Percentiles rank a stretch among this genome's conserved stretches.
Conservation (phyloP, 2,797 vertebrate species). For the Urocyon cinereoargenteus region DNA sequence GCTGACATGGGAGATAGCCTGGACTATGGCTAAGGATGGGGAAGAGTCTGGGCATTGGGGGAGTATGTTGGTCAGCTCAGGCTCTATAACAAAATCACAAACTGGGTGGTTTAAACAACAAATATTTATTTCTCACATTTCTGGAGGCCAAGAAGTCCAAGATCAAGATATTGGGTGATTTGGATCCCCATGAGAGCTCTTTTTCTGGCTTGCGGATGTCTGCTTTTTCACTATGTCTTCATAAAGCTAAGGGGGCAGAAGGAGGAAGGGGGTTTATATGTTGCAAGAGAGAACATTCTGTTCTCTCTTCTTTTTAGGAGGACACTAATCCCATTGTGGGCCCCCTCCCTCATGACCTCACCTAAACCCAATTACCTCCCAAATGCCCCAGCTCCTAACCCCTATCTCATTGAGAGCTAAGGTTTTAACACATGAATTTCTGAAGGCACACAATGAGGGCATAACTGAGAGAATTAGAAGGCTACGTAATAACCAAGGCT, state of each 20-base stretch:
- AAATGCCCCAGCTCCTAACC: neutral
- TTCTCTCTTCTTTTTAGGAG: neutral
- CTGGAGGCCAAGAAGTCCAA: neutral
- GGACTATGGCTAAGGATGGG: neutral
- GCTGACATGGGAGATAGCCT: neutral
- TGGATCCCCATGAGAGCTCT: neutral
- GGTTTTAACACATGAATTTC: neutral
- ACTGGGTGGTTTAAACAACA: neutral
- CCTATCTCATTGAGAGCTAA: neutral
- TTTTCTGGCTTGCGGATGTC: neutral
- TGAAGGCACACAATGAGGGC: neutral
- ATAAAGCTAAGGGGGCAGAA: neutral
- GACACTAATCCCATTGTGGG: neutral
- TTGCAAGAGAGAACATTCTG: neutral
- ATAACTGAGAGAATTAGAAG: neutral
- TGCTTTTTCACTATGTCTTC: neutral
- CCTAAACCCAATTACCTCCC: neutral
- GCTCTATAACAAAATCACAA: neutral
- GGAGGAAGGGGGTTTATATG: neutral
- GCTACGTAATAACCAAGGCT: neutral
- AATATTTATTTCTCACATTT: neutral
- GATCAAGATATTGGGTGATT: neutral
- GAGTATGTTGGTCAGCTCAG: neutral
- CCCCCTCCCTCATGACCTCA: neutral
- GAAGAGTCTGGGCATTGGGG: neutral